Evolutionary conservation across 2,113 vertebrate species (phyloP), one percentile per base, ranked within the genome.

Genomic region (Callipepla californica): DNA sequence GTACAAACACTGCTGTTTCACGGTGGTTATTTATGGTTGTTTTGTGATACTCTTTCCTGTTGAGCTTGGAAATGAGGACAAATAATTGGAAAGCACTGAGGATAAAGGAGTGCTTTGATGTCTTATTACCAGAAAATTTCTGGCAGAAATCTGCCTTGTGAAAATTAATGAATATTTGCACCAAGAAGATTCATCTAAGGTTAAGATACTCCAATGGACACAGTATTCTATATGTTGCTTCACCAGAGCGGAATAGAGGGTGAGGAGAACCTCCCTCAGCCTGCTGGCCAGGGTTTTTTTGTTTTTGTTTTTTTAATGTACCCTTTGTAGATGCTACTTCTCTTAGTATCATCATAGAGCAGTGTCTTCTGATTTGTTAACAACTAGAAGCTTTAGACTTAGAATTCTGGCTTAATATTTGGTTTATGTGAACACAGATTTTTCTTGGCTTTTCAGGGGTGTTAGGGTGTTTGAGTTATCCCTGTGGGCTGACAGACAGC

Each of bases 21-120:
- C 51, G 30, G 28, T 53, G 51, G 26, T 30, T 53, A 53, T 79
- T 82, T 57, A 44, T 74, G 59, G 2, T 4, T 34, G 3, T 21
- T 76, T 66, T 77, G 3, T 69, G 13, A 42, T 45, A 67, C 25
- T 61, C 36, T 83, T 26, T 32, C 7, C 5, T n/a, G 73, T 73
- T 42, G 19, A 85, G 8, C 25, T 18, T 42, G 42, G 25, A 85
- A 45, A 11, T 21, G 13, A 6, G 45, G 26, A 61, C 13, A 11
- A 44, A 57, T 17, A 26, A 26, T 0, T 21, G 30, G 45, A 72
- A 85, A 48, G 0, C 3, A 61, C 1, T 16, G 17, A 66, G 6
- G 10, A 1, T 4, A 34, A 4, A 57, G 22, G 68, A 85, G 15
- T 11, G 1, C 44, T 65, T 80, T 77, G 14, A 3, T 45, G 4